A percentile compares a stretch with the other conserved stretches of the same genome.
Evolutionary conservation across 2,797 vertebrate genomes (phyloP).

Genomic region (Heteromormyrus szaboi): DNA sequence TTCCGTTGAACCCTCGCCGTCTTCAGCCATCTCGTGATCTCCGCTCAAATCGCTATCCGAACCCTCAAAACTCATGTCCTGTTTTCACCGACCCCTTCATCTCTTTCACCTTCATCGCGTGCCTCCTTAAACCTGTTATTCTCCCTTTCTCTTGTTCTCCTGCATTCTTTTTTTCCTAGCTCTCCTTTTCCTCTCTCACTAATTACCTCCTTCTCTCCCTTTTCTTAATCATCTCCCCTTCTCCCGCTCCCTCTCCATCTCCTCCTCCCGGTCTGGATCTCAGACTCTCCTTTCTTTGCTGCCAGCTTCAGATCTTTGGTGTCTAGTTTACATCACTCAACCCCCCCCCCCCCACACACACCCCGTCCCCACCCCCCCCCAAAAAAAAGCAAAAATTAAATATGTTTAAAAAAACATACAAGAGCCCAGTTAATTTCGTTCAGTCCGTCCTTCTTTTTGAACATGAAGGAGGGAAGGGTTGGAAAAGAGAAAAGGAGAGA

Average conservation of each 20-base stretch:
- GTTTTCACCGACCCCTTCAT: not conserved
- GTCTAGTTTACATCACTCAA: constrained; percentile 35
- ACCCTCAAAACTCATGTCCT: not conserved
- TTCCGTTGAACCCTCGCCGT: not conserved
- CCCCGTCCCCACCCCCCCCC: not conserved
- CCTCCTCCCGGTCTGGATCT: constrained; percentile 28
- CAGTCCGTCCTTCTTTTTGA: constrained; percentile 24
- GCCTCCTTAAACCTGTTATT: not conserved
- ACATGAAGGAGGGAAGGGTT: constrained; percentile 20
- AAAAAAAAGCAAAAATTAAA: constrained; percentile 38
- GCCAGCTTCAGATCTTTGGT: constrained; percentile 29
- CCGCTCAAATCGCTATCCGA: not conserved
- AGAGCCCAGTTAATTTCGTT: constrained; percentile 28
- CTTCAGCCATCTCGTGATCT: not conserved
- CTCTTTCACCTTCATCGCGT: not conserved
- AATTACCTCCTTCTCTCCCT: constrained; percentile 56
- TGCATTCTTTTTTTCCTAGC: constrained; percentile 29
- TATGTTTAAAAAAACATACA: constrained; percentile 28
- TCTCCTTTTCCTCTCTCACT: constrained; percentile 36
- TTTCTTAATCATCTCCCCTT: constrained; percentile 57
- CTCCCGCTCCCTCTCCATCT: constrained; percentile 18
- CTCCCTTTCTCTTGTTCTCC: not conserved
- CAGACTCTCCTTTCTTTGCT: constrained; percentile 33
- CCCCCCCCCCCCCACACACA: constrained; percentile 27
- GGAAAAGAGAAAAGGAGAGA: constrained; percentile 19